Conservation (phyloP, 2,113 vertebrate genomes). For the Cisticola juncidis region DNA sequence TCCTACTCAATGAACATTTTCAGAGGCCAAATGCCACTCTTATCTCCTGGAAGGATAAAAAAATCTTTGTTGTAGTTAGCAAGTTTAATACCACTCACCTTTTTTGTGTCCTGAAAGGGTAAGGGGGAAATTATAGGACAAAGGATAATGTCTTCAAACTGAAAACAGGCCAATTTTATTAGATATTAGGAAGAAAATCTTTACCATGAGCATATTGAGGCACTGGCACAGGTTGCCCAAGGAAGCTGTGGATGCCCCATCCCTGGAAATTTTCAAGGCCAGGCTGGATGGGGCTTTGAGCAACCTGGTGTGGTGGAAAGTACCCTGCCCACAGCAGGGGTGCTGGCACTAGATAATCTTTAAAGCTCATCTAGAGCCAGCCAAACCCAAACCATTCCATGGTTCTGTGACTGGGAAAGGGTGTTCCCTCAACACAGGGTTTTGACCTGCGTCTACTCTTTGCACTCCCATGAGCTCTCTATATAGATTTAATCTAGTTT, state of each 20-base stretch:
- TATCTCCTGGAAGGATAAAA: neutral
- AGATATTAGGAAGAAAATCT: neutral
- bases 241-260: neutral
- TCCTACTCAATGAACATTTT: slow-evolving; percentile 15
- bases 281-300: neutral
- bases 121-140: neutral
- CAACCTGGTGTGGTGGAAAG: neutral
- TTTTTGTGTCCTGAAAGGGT: neutral
- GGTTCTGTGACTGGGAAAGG: neutral
- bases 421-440: neutral
- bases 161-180: neutral
- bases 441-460: neutral
- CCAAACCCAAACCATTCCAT: neutral
- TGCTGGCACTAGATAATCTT: neutral
- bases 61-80: neutral
- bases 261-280: neutral
- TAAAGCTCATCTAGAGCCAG: neutral
- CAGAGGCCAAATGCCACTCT: neutral
- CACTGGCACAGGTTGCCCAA: neutral
- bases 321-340: neutral
- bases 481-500: neutral
- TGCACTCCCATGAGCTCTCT: neutral
- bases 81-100: neutral
- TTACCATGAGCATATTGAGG: neutral
- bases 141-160: neutral